Evolutionary conservation across 2,113 vertebrate genomes (phyloP).

Genomic region (Crotalus horridus): DNA sequence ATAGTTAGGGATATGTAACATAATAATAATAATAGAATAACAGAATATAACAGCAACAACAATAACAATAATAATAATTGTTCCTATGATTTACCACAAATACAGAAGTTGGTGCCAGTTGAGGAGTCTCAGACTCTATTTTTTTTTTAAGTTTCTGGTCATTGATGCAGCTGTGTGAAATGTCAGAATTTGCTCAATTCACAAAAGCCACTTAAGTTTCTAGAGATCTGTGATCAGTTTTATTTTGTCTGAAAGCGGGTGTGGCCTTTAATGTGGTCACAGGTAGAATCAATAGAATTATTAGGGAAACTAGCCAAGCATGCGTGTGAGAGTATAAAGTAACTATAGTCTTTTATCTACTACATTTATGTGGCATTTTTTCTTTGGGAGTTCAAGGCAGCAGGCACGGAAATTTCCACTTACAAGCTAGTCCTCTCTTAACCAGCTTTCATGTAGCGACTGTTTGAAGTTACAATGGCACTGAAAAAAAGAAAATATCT

Average conservation of each 20-base stretch:
- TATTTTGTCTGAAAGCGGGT: neutral
- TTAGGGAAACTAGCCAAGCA: neutral
- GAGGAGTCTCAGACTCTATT: neutral
- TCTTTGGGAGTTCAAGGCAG: neutral
- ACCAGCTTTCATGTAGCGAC: neutral
- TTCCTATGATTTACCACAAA: neutral
- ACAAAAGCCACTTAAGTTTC: neutral
- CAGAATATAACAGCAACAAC: neutral
- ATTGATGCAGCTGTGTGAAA: neutral
- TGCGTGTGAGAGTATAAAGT: neutral
- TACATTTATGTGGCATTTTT: neutral
- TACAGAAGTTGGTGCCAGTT: neutral
- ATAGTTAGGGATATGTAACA: neutral
- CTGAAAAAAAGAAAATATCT: neutral
- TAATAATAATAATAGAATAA: neutral
- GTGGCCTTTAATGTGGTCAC: no score
- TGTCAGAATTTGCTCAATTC: neutral
- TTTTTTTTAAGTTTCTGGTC: neutral
- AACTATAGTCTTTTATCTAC: neutral
- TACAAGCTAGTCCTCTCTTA: neutral
- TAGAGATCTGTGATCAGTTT: neutral
- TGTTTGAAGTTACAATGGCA: neutral
- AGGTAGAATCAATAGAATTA: neutral
- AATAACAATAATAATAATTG: neutral
- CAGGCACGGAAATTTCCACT: neutral